A percentile compares a stretch with the other conserved stretches of the same genome.
Evolutionary conservation across 1,140 invertebrate species (phyloP).

Genomic region (Probaryconus sp.): DNA sequence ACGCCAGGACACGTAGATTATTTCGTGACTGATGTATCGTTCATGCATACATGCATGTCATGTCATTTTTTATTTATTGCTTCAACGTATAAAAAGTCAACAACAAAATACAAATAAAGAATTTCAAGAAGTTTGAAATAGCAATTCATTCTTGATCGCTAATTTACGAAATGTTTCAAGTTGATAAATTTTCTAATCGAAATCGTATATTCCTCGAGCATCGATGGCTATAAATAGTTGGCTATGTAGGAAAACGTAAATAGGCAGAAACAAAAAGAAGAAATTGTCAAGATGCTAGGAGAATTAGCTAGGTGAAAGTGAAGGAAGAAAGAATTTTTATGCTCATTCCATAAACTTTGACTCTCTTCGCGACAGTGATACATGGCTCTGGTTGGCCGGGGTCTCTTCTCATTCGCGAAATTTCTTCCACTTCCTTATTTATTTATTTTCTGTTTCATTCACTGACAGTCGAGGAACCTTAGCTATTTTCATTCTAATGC

Average conservation of each 20-base stretch:
- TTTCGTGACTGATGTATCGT: slow-evolving; percentile 38
- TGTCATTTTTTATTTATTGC: slow-evolving; percentile 41
- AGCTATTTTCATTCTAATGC: slow-evolving; percentile 35
- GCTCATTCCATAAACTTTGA: slow-evolving; percentile 50
- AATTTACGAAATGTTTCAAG: too few relatives aligned
- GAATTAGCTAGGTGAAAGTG: slow-evolving; percentile 34
- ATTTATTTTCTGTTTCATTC: slow-evolving; percentile 31
- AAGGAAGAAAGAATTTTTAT: slow-evolving; percentile 41
- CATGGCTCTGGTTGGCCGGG: slow-evolving; percentile 61
- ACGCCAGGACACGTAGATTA: slow-evolving; percentile 42
- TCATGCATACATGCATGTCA: slow-evolving; percentile 28
- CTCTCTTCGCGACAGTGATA: slow-evolving; percentile 45
- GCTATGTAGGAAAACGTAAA: slow-evolving; percentile 17
- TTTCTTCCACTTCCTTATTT: slow-evolving; percentile 26
- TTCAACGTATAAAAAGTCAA: slow-evolving; percentile 17
- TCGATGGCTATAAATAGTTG: slow-evolving; percentile 31
- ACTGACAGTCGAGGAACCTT: slow-evolving; percentile 28
- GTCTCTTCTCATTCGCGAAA: slow-evolving; percentile 45
- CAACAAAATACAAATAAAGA: slow-evolving; percentile 17
- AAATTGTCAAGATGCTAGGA: slow-evolving; percentile 7
- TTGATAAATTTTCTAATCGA: slow-evolving; percentile 4
- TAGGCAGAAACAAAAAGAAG: slow-evolving; percentile 31
- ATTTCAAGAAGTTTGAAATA: slow-evolving; percentile 22
- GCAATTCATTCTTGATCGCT: too few relatives aligned
- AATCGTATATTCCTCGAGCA: slow-evolving; percentile 1